Base-by-base conservation (phyloP, 1,140 invertebrate species). In the Agrypnia vestita region DNA sequence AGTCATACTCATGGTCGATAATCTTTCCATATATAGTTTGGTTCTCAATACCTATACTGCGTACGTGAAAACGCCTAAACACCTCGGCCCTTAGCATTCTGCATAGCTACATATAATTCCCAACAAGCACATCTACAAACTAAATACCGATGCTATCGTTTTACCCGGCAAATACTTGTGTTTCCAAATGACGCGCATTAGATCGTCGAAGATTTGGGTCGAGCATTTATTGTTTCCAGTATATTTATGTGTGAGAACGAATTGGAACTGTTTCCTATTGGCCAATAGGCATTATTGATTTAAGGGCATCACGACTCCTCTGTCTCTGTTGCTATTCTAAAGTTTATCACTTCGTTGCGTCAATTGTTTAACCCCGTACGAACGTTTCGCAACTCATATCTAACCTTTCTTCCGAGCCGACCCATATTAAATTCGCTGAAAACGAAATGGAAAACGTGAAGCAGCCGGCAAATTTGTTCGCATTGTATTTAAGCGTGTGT, bases 271-370 rank as follows among this genome's bases (percentile, higher is more conserved):
- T 56, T 76, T 77, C 67, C 67, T 53, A 77, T 73, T 77, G 69
- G 69, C 59, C 73, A 62, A 76, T 76, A 47, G 15, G 71, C 55
- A 47, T 78, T 80, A 83, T 83, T 83, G 82, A 83, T 83, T 83
- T 83, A 83, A 83, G 79, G 82, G 78, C 71, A 76, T 83, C 82
- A 83, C 82, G 82, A 83, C 76, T 82, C 75, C 15, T 67, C 76
- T 61, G 79, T 76, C 72, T 73, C 78, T 62, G 64, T 11, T 46
- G 71, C 56, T 74, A 44, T 74, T 74, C 71, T 44, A 74, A 55
- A 74, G 71, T 74, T 74, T 74, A 74, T 74, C 71, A 74, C 51
- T 56, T 8, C 51, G 71, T 74, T 74, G 71, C 71, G 71, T 74
- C 71, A 74, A 56, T 74, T 55, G 51, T 56, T 74, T 74, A 74